Evolutionary conservation across 2,797 vertebrate genomes (phyloP).

Genomic region (Fistularia commersonii): DNA sequence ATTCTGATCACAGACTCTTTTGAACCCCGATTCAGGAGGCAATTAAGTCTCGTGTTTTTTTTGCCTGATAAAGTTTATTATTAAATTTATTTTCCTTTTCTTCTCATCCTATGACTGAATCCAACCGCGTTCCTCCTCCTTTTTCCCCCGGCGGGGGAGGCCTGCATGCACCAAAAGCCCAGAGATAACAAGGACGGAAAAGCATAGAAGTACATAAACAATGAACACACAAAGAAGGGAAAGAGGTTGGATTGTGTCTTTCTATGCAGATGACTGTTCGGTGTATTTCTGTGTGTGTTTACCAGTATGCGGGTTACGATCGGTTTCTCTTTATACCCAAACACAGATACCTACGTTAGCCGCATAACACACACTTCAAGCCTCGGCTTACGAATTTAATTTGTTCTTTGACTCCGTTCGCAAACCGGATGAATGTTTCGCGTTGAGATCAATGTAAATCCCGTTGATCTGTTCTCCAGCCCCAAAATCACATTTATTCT

Average conservation of each 20-base stretch:
- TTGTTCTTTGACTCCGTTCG: no score
- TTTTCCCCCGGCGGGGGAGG: not conserved
- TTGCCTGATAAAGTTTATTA: no score
- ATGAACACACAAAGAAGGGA: not conserved
- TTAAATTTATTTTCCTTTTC: not conserved
- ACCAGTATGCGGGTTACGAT: no score
- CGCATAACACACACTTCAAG: no score
- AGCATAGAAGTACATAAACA: not conserved
- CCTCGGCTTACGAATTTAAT: no score
- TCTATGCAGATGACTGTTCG: no score
- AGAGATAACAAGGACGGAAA: not conserved
- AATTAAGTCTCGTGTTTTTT: conserved; percentile 61
- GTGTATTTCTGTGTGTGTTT: no score
- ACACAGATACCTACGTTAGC: no score
- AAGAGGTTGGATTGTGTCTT: not conserved
- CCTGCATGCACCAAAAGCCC: not conserved
- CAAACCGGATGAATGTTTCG: no score
- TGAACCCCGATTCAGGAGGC: conserved; percentile 59
- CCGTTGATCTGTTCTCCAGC: no score
- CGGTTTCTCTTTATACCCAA: no score
- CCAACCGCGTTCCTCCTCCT: not conserved
- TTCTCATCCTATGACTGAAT: conserved; percentile 1
- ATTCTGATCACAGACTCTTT: conserved; percentile 41
- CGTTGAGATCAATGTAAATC: no score
- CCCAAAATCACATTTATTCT: not conserved